Evolutionary conservation across 2,888 invertebrate genomes (phyloP).

Genomic region (Artemia sp.): DNA sequence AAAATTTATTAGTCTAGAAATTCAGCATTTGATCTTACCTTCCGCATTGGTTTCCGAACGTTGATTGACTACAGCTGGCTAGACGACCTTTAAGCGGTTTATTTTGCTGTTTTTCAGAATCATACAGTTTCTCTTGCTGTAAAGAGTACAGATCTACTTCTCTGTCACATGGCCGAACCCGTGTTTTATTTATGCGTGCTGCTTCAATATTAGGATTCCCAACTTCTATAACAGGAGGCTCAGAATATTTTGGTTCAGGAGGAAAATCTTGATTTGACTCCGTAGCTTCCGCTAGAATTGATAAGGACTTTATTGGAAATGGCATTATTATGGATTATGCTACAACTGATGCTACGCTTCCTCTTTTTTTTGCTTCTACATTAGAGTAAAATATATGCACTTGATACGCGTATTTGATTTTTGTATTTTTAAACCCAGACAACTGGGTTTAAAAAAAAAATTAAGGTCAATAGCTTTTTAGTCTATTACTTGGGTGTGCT

Average conservation of each 20-base stretch:
- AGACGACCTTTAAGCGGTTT: conserved; percentile 73
- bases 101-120: conserved; percentile 32
- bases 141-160: conserved; percentile 51
- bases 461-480: no score
- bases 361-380: no score
- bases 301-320: no score
- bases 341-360: no score
- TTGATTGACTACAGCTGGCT: conserved; percentile 69
- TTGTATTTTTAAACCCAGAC: no score
- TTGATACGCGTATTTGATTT: no score
- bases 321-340: no score
- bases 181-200: conserved; percentile 42
- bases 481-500: no score
- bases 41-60: conserved; percentile 44
- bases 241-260: not conserved
- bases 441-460: no score
- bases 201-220: conserved; percentile 26
- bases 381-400: no score
- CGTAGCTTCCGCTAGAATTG: conserved; percentile 20
- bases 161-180: conserved; percentile 68
- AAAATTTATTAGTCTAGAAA: conserved; percentile 7
- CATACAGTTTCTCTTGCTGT: conserved; percentile 20
- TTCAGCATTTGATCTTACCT: conserved; percentile 38
- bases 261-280: conserved; percentile 19
- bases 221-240: conserved; percentile 20